Evolutionary conservation across 2,113 vertebrate species (phyloP).

Genomic region (Campylomormyrus tamandua): DNA sequence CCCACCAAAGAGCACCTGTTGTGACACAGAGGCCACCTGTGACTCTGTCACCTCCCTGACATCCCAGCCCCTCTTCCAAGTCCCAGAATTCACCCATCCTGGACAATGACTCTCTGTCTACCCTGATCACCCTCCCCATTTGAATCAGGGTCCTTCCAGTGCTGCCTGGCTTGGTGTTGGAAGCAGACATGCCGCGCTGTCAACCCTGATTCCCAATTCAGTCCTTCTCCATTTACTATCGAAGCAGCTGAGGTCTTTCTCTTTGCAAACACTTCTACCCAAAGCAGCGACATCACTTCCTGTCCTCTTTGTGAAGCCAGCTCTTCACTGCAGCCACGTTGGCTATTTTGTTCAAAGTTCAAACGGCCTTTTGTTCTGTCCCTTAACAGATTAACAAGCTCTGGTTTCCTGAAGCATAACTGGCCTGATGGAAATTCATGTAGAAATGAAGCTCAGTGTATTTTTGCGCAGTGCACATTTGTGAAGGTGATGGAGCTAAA

Average conservation of each 20-base stretch:
- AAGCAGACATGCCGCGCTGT: neutral
- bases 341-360: neutral
- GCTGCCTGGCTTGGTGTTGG: neutral
- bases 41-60: neutral
- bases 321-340: neutral
- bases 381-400: neutral
- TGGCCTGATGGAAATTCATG: neutral
- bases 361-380: neutral
- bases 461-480: neutral
- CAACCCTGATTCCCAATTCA: neutral
- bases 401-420: neutral
- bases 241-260: neutral
- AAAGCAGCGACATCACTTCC: neutral
- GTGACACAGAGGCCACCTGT: neutral
- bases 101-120: neutral
- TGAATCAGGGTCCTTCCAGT: neutral
- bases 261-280: neutral
- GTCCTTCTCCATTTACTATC: neutral
- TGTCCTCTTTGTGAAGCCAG: neutral
- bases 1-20: neutral
- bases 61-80: neutral
- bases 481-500: neutral
- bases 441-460: neutral
- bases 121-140: neutral
- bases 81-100: neutral